Percentiles rank a stretch among this genome's conserved stretches.
phyloP scores from a whole-genome alignment of 2,113 vertebrate genomes.

The Greenwoodochromis staneri region DNA sequence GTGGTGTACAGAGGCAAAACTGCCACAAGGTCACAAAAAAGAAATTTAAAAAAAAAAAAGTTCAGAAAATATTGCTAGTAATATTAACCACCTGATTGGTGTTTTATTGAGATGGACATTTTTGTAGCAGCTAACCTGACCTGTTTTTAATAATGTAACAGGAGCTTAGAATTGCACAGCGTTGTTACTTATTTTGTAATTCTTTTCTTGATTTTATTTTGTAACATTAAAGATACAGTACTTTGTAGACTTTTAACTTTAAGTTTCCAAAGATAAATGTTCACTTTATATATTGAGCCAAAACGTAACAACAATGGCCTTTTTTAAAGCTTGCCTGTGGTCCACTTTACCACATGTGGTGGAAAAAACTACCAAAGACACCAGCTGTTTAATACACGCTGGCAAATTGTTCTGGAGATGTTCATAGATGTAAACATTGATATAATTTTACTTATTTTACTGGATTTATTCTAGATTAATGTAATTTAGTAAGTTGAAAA shows the following conservation, averaged over 20 bases:
- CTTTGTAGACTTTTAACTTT: neutral
- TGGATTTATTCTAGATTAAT: neutral
- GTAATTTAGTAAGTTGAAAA: neutral
- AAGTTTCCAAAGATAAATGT: neutral
- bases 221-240: accelerated
- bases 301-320: neutral
- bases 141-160: neutral
- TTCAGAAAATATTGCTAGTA: neutral
- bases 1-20: neutral
- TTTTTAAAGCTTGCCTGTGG: neutral
- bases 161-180: accelerated
- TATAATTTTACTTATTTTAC: neutral
- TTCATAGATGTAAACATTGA: neutral
- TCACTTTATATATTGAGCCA: neutral
- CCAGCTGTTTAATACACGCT: accelerated
- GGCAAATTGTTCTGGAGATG: neutral
- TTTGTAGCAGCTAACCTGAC: neutral
- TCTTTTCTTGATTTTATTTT: neutral
- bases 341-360: neutral
- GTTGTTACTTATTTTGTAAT: neutral
- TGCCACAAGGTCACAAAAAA: accelerated
- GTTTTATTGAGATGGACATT: neutral
- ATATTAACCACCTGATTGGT: neutral
- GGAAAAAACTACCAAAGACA: neutral
- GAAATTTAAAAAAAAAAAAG: accelerated